These are phyloP conservation scores for Aplidium turbinatum DNA, from an alignment of 23 tunicate species.

Conservation along the genomic window DNA sequence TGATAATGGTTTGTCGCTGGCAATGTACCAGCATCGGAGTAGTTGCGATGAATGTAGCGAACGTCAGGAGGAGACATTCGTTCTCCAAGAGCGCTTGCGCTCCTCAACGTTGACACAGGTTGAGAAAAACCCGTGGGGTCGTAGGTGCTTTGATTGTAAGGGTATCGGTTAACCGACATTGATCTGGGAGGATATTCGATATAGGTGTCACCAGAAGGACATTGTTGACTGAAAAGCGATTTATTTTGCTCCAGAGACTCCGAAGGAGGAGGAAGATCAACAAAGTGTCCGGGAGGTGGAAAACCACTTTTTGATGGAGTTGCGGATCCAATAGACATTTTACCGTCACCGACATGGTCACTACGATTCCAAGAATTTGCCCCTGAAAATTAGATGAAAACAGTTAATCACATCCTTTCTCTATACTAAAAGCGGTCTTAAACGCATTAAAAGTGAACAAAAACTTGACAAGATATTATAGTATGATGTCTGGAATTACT, in stretches of 20 bases:
- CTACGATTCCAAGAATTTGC: slow-evolving; percentile 84
- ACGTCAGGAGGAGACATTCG: slow-evolving; percentile 51
- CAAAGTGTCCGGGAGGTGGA: slow-evolving; percentile 17
- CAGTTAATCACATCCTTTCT: not conserved
- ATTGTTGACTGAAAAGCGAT: slow-evolving; percentile 1
- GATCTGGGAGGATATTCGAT: slow-evolving; percentile 6
- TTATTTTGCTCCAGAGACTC: slow-evolving; percentile 6
- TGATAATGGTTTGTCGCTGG: not conserved
- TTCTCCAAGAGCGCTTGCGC: slow-evolving; percentile 56
- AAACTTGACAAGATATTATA: not conserved
- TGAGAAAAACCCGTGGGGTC: slow-evolving; percentile 33
- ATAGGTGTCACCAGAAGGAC: not conserved
- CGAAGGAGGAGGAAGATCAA: slow-evolving; percentile 22
- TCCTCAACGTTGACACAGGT: slow-evolving; percentile 23
- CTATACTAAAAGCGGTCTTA: not conserved
- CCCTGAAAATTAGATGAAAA: slow-evolving; percentile 37
- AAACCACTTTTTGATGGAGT: slow-evolving; percentile 33
- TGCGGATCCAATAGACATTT: slow-evolving; percentile 18
- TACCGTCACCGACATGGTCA: slow-evolving; percentile 25
- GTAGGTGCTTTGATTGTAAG: slow-evolving; percentile 20
- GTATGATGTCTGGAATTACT: slow-evolving; percentile 28
- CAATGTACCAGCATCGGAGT: slow-evolving; percentile 28
- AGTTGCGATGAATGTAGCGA: slow-evolving; percentile 30
- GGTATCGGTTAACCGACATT: slow-evolving; percentile 30
- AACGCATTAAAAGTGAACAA: not conserved